Evolutionary conservation across 2,888 invertebrate species (phyloP).

Genomic region (Orgyia antiqua): DNA sequence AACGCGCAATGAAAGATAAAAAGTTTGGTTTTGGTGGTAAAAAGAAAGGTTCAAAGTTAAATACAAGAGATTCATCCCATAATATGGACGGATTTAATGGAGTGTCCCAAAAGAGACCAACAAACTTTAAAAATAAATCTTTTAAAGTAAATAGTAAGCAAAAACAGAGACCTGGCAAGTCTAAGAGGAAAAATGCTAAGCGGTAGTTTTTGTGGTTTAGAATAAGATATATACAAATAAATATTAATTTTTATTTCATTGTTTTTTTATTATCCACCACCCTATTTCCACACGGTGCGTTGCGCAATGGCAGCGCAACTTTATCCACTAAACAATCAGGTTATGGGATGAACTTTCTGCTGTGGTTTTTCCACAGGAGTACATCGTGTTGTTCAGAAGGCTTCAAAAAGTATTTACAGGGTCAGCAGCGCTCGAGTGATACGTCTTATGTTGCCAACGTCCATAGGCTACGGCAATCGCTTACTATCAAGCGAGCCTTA

Average conservation of each 20-base stretch:
- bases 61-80: slow-evolving; percentile 88
- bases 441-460: too few species aligned
- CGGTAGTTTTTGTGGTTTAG: slow-evolving; percentile 32
- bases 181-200: slow-evolving; percentile 61
- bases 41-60: slow-evolving; percentile 92
- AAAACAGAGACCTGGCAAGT: slow-evolving; percentile 77
- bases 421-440: too few species aligned
- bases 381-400: too few species aligned
- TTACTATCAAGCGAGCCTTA: too few species aligned
- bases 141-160: slow-evolving; percentile 60
- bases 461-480: too few species aligned
- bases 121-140: slow-evolving; percentile 58
- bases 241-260: slow-evolving; percentile 4
- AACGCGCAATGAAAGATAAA: slow-evolving; percentile 84
- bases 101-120: slow-evolving; percentile 53
- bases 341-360: too few species aligned
- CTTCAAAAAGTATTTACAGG: too few species aligned
- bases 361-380: too few species aligned
- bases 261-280: slow-evolving; percentile 2
- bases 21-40: slow-evolving; percentile 98
- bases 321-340: too few species aligned
- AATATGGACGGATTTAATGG: slow-evolving; percentile 80
- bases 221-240: background rate
- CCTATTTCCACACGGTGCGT: background rate
- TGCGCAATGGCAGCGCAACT: too few species aligned